Evolutionary conservation across 2,888 invertebrate species (phyloP).

Genomic region (Drosophila vallismaia): DNA sequence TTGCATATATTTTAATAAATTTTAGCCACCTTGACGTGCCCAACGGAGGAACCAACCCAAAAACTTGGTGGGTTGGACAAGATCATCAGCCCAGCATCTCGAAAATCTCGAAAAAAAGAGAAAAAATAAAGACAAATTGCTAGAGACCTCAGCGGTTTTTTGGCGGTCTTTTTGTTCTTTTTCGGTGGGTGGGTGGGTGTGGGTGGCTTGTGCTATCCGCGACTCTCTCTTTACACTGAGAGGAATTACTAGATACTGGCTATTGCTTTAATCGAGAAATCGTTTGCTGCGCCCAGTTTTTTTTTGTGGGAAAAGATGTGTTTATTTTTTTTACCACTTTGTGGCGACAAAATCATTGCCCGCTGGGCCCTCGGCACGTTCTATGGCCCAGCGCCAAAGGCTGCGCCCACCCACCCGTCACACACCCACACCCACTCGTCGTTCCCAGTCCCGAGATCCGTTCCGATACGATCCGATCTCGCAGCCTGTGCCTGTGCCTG

Average conservation of each 20-base stretch:
- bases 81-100: conserved; percentile 43
- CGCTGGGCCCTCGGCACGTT: conserved; percentile 63
- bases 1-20: conserved; percentile 65
- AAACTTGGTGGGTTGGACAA: conserved; percentile 28
- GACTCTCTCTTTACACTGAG: conserved; percentile 7
- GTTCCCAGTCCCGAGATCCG: conserved; percentile 36
- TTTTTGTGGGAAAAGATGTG: conserved; percentile 45
- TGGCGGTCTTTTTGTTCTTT: conserved; percentile 66
- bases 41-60: conserved; percentile 43
- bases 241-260: background rate
- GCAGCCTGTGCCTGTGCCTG: conserved; percentile 35
- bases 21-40: conserved; percentile 44
- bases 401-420: conserved; percentile 16
- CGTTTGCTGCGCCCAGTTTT: conserved; percentile 42
- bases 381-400: conserved; percentile 71
- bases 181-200: conserved; percentile 60
- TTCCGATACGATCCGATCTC: conserved; percentile 24
- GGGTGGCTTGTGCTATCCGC: conserved; percentile 11
- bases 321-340: conserved; percentile 34
- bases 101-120: conserved; percentile 4
- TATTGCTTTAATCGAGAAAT: no score
- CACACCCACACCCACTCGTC: conserved; percentile 59
- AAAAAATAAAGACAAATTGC: conserved; percentile 20
- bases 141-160: conserved; percentile 31
- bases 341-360: conserved; percentile 58